A percentile compares a stretch with the other conserved stretches of the same genome.
phyloP scores from a whole-genome alignment of 2,113 vertebrate species.

The Channa maculata region DNA sequence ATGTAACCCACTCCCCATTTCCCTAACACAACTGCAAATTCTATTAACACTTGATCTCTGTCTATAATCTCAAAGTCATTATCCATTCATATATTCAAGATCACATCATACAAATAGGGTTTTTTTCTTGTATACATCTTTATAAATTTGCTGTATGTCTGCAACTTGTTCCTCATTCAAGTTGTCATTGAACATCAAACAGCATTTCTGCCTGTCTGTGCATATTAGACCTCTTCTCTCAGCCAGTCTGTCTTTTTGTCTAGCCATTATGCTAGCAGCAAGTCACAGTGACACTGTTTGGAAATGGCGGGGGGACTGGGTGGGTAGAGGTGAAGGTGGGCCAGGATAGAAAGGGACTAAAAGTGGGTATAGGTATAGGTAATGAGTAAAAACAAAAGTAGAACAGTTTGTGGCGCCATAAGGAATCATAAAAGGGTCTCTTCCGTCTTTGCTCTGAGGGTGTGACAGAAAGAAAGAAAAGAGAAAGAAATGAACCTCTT shows the following conservation, averaged over 20 bases:
- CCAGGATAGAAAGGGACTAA: conserved; percentile 15
- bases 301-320: conserved; percentile 49
- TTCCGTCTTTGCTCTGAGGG: conserved; percentile 35
- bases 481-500: conserved; percentile 16
- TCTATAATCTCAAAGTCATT: conserved; percentile 55
- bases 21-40: conserved; percentile 30
- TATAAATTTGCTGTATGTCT: conserved; percentile 38
- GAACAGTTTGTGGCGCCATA: conserved; percentile 49
- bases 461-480: conserved; percentile 6
- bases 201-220: conserved; percentile 54
- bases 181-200: conserved; percentile 52
- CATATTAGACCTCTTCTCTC: conserved; percentile 67
- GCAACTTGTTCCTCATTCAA: conserved; percentile 29
- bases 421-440: conserved; percentile 46
- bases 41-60: conserved; percentile 27
- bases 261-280: conserved; percentile 58
- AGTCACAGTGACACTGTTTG: conserved; percentile 82
- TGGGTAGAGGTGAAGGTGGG: conserved; percentile 27
- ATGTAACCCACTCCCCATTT: conserved; percentile 21
- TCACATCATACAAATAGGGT: conserved; percentile 55
- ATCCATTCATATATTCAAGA: conserved; percentile 53
- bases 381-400: conserved; percentile 23
- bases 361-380: conserved; percentile 28
- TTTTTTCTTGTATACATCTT: conserved; percentile 52
- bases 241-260: conserved; percentile 55